phyloP scores from a whole-genome alignment of 2,797 vertebrate genomes.

The Enteromius mattozi region DNA sequence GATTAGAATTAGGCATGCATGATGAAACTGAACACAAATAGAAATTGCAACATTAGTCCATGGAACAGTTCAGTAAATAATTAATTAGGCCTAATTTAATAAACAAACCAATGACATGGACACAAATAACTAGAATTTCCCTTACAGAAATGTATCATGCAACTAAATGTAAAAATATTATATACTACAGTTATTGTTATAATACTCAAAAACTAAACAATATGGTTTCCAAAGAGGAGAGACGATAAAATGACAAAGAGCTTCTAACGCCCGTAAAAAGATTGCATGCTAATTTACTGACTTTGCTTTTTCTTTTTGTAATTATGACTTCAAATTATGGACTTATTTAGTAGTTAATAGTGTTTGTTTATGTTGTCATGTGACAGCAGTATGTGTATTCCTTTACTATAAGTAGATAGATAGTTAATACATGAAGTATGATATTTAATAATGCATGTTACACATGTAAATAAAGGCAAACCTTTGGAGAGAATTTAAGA shows the following conservation, averaged over 20 bases:
- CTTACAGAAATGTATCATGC: background rate
- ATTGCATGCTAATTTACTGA: background rate
- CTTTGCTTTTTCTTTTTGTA: background rate
- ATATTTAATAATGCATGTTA: background rate
- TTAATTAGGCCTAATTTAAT: background rate
- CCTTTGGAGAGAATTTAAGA: background rate
- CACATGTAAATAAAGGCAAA: background rate
- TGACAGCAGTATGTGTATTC: background rate
- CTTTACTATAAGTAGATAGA: background rate
- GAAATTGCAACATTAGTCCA: background rate
- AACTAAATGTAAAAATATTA: background rate
- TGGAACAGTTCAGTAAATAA: background rate
- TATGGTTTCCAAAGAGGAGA: background rate
- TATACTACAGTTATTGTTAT: background rate
- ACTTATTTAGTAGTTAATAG: background rate
- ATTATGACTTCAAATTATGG: background rate
- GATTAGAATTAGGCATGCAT: background rate
- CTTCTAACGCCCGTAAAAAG: background rate
- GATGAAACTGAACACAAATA: background rate
- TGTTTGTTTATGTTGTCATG: background rate
- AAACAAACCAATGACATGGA: background rate
- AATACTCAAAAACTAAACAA: background rate
- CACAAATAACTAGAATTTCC: background rate
- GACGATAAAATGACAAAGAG: background rate
- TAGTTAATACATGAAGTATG: background rate